Conservation (phyloP, 30 jellyfish, hydroid and myxozoan species). For the Turritopsis dohrnii region DNA sequence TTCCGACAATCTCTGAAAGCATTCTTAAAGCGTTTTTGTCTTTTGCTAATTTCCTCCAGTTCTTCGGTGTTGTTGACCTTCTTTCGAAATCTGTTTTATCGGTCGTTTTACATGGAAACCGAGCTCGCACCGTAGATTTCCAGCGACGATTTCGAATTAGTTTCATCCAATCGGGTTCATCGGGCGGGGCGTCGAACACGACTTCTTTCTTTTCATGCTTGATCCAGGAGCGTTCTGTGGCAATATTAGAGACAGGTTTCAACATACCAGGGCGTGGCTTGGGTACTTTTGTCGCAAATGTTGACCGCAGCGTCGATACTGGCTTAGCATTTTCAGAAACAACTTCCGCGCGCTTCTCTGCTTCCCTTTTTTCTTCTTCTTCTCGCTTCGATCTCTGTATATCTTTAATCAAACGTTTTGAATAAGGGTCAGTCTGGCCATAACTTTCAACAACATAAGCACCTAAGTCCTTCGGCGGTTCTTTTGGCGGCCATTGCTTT, state of each 20-base stretch:
- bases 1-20: conserved; percentile 82
- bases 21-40: conserved; percentile 77
- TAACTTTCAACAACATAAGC: conserved; percentile 88
- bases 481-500: conserved; percentile 40
- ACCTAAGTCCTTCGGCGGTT: conserved; percentile 72
- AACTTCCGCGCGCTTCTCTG: conserved; percentile 52
- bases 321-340: conserved; percentile 76
- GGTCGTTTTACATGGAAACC: conserved; percentile 81
- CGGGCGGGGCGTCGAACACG: conserved; percentile 83
- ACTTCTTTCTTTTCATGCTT: conserved; percentile 73
- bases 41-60: conserved; percentile 76
- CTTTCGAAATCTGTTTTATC: conserved; percentile 83
- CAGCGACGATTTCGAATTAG: conserved; percentile 85
- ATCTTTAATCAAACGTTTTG: conserved; percentile 49
- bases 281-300: conserved; percentile 45
- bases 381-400: conserved; percentile 48
- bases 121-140: conserved; percentile 88
- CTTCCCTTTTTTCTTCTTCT: conserved; percentile 42
- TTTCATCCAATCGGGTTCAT: conserved; percentile 84
- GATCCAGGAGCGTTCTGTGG: conserved; percentile 73
- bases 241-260: conserved; percentile 55
- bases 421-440: conserved; percentile 72
- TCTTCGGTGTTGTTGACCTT: conserved; percentile 93
- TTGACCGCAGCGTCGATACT: conserved; percentile 49
- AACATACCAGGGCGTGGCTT: conserved; percentile 63